Evolutionary conservation across 2,888 invertebrate genomes (phyloP).

Genomic region (Crematogaster levior): DNA sequence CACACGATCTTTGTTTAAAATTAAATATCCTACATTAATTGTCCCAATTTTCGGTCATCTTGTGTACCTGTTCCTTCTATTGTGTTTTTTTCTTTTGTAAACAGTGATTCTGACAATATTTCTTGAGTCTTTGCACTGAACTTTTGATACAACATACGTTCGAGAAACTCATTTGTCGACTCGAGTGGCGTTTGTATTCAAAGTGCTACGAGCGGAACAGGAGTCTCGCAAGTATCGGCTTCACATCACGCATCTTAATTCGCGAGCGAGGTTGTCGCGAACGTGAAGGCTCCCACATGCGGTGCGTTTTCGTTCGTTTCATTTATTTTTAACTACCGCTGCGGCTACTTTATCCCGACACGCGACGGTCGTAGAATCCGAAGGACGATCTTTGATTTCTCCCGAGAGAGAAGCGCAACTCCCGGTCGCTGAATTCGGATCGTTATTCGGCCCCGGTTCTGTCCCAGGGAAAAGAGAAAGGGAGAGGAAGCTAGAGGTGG

Average conservation of each 20-base stretch:
- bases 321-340: slow-evolving; percentile 34
- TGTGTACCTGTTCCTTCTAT: too few relatives aligned
- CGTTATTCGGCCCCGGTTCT: slow-evolving; percentile 6
- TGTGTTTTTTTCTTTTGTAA: too few relatives aligned
- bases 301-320: slow-evolving; percentile 6
- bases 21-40: too few relatives aligned
- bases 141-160: too few relatives aligned
- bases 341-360: slow-evolving; percentile 19
- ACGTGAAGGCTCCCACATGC: not conserved
- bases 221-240: slow-evolving; percentile 71
- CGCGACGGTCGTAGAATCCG: slow-evolving; percentile 46
- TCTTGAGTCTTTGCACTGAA: too few relatives aligned
- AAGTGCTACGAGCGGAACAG: slow-evolving; percentile 70
- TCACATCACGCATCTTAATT: slow-evolving; percentile 79
- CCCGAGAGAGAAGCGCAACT: slow-evolving; percentile 22
- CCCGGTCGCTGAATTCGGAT: slow-evolving; percentile 24
- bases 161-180: slow-evolving; percentile 16
- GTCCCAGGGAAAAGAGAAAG: not conserved
- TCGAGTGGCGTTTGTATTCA: slow-evolving; percentile 72
- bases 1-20: too few relatives aligned
- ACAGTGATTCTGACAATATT: too few relatives aligned
- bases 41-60: too few relatives aligned
- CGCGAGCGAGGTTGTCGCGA: slow-evolving; percentile 18
- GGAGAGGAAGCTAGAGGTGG: too few relatives aligned
- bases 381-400: slow-evolving; percentile 60